Base-by-base conservation (phyloP, 1,140 invertebrate genomes). In the Aphis gossypii region DNA sequence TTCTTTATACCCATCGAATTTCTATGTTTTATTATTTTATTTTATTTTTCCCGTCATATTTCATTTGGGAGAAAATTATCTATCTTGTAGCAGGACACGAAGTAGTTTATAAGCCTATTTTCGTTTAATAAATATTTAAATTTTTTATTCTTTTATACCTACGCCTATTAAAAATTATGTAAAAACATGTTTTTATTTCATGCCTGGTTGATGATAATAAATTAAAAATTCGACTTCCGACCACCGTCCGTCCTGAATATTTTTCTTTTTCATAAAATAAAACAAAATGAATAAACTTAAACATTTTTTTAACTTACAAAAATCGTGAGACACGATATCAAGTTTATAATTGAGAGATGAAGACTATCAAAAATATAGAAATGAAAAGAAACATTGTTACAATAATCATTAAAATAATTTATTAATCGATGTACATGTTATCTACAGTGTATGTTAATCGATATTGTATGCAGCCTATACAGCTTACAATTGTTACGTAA, bases 1-100 rank as follows among this genome's bases (percentile, higher is more conserved):
- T 76, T 76, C 60, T 76, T 76, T 76, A 51, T 41, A 83, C 21
- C 21, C 82, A 21, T 83, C 82, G 82, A 83, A 41, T 41, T 82
- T 82, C n/a, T 82, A 82, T 14, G 76, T 20, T 41, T 83, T 83
- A 41, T 83, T 51, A n/a, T 76, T 76, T 68, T n/a, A 60, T 68
- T 68, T 68, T 51, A 51, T 51, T 83, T 38, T 83, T 76, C n/a
- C n/a, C 60, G 21, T 83, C 82, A 83, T 83, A 38, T 41, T 23
- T 83, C 82, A 83, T 83, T 83, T 41, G 21, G 21, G 82, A 83
- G 82, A 83, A 82, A 83, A 83, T 83, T 83, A 83, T 41, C 82
- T 23, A 38, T 83, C 30, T 6, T 76, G n/a, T 14, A n/a, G 11
- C 60, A 76, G 38, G 6, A 41, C 82, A 83, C 82, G 82, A 35